These are phyloP conservation scores for Brachyistius frenatus DNA, from an alignment of 2,113 vertebrate genomes.

Conservation along the genomic window DNA sequence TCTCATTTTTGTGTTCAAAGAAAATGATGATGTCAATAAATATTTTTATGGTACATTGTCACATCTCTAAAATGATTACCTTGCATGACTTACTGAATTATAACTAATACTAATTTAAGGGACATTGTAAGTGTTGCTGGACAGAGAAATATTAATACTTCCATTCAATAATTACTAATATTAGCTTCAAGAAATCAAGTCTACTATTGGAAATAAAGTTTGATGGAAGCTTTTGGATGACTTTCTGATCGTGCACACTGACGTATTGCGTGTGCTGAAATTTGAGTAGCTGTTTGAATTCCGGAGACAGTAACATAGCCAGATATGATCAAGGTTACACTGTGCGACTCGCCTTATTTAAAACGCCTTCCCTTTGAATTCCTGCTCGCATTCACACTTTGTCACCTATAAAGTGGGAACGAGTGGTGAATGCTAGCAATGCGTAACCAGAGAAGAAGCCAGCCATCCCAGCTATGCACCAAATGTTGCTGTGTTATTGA, in stretches of 20 bases:
- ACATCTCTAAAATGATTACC: conserved; percentile 23
- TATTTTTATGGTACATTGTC: conserved; percentile 77
- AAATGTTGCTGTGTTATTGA: conserved; percentile 80
- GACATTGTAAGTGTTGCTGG: not conserved
- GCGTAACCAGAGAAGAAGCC: conserved; percentile 71
- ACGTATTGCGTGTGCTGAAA: not conserved
- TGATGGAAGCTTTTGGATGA: not conserved
- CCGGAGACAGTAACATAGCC: conserved; percentile 36
- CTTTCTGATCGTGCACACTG: conserved; percentile 1
- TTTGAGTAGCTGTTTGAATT: conserved; percentile 15
- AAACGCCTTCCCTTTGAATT: conserved; percentile 76
- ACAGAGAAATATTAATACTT: not conserved
- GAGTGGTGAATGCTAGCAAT: conserved; percentile 74
- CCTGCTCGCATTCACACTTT: conserved; percentile 79
- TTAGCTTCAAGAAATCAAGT: not conserved
- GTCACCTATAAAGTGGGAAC: conserved; percentile 82
- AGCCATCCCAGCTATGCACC: conserved; percentile 72
- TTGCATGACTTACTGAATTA: not conserved
- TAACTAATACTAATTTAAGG: not conserved
- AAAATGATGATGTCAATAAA: conserved; percentile 77
- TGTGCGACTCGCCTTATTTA: conserved; percentile 42
- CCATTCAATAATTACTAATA: not conserved
- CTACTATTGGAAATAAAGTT: not conserved
- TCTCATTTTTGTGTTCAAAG: conserved; percentile 58
- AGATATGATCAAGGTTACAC: conserved; percentile 54